Percentiles rank a stretch among this genome's conserved stretches.
phyloP scores from a whole-genome alignment of 2,797 vertebrate genomes.

The Ispidina picta region DNA sequence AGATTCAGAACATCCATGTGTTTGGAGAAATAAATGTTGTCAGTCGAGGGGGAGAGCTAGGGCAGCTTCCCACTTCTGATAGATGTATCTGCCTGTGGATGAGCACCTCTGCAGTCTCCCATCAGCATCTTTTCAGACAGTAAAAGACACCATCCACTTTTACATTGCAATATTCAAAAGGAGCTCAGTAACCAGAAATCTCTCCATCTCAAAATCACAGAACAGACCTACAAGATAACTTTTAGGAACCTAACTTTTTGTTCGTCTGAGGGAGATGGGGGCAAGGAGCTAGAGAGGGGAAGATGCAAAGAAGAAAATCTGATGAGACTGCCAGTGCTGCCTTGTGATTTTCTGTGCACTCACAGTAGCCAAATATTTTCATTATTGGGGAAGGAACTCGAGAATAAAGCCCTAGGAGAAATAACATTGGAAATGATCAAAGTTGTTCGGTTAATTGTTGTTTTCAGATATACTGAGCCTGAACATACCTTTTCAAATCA shows the following conservation, averaged over 20 bases:
- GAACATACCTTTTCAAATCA: background rate
- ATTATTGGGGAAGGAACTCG: background rate
- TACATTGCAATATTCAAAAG: background rate
- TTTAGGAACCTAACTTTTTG: background rate
- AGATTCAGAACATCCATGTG: background rate
- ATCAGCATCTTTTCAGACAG: background rate
- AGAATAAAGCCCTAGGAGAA: background rate
- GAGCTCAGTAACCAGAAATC: background rate
- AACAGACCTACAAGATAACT: background rate
- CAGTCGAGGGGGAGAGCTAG: background rate
- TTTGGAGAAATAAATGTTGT: background rate
- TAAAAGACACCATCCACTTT: background rate
- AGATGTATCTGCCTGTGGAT: background rate
- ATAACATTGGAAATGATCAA: background rate
- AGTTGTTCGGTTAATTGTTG: background rate
- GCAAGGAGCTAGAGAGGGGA: accelerated
- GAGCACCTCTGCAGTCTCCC: background rate
- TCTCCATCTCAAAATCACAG: background rate
- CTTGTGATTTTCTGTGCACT: background rate
- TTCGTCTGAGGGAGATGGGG: no score
- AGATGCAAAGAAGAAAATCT: background rate
- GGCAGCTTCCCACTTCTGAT: background rate
- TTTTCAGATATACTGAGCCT: background rate
- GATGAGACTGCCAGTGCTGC: background rate
- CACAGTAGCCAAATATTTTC: background rate